Evolutionary conservation across 2,113 vertebrate genomes (phyloP).

Genomic region (Clarias magur): DNA sequence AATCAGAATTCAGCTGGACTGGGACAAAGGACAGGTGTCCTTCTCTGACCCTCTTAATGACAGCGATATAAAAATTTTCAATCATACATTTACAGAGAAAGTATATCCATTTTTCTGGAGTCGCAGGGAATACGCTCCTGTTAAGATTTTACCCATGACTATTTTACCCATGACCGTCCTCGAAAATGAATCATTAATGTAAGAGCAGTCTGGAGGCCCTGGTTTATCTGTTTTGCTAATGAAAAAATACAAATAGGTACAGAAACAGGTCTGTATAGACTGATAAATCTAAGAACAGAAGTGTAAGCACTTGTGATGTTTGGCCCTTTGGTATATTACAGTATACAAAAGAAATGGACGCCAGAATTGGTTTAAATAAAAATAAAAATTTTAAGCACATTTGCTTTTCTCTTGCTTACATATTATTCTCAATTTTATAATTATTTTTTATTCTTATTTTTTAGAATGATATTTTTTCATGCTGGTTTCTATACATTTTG

Average conservation of each 20-base stretch:
- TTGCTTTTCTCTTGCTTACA: neutral
- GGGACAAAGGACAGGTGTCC: slow-evolving; percentile 21
- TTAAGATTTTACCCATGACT: slow-evolving; percentile 25
- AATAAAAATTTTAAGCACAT: neutral
- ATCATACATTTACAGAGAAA: slow-evolving; percentile 21
- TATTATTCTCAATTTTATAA: no score
- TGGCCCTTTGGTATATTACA: neutral
- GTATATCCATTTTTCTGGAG: slow-evolving; percentile 39
- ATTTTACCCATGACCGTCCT: neutral
- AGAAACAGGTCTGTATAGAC: neutral
- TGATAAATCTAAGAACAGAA: neutral
- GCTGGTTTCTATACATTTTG: neutral
- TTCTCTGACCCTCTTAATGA: slow-evolving; percentile 35
- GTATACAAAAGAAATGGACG: neutral
- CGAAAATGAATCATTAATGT: neutral
- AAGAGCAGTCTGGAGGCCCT: neutral
- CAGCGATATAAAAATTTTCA: slow-evolving; percentile 1
- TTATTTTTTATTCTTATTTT: neutral
- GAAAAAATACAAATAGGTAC: neutral
- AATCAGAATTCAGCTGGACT: slow-evolving; percentile 41
- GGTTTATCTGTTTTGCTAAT: neutral
- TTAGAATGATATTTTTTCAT: neutral
- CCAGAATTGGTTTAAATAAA: neutral
- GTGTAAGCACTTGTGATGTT: neutral
- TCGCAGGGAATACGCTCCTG: neutral